Conservation (phyloP, 2,113 vertebrate genomes). For the Nettapus auritus region DNA sequence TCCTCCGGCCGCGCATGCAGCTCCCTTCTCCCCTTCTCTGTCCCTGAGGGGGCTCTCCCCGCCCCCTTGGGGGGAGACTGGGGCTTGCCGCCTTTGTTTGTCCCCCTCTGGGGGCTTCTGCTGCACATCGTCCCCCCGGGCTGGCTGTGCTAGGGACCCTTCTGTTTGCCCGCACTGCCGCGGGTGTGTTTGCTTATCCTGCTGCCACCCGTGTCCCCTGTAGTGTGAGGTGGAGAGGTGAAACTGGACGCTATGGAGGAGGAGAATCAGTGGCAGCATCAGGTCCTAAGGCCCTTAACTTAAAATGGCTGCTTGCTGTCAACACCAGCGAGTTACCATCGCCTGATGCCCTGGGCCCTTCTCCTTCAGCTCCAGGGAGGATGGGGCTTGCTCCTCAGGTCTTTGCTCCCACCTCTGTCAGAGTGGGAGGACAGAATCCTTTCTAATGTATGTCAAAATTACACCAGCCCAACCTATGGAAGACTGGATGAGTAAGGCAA, state of each 20-base stretch:
- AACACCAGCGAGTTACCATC: not conserved
- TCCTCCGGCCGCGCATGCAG: not conserved
- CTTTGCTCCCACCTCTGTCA: not conserved
- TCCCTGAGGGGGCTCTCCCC: not conserved
- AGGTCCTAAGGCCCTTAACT: conserved; percentile 9
- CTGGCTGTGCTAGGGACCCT: not conserved
- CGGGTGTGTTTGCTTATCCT: not conserved
- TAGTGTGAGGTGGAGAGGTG: conserved; percentile 22
- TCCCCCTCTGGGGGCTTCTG: not conserved
- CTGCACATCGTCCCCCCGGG: not conserved
- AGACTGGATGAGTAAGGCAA: not conserved
- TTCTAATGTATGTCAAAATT: not conserved
- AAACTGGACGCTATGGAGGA: not conserved
- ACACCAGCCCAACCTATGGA: accelerated
- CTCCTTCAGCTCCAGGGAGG: not conserved
- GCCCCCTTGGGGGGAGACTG: not conserved
- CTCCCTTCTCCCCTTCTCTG: not conserved
- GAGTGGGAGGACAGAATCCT: not conserved
- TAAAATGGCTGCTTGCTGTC: conserved; percentile 74
- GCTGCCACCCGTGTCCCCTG: not conserved
- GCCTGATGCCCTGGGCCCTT: not conserved
- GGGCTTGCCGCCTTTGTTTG: no score
- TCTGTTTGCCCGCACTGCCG: not conserved
- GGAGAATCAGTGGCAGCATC: not conserved
- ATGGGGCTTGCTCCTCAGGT: not conserved